These are phyloP conservation scores for Drosophila aff. DNA, from an alignment of 1,140 invertebrate species.

Conservation along the genomic window DNA sequence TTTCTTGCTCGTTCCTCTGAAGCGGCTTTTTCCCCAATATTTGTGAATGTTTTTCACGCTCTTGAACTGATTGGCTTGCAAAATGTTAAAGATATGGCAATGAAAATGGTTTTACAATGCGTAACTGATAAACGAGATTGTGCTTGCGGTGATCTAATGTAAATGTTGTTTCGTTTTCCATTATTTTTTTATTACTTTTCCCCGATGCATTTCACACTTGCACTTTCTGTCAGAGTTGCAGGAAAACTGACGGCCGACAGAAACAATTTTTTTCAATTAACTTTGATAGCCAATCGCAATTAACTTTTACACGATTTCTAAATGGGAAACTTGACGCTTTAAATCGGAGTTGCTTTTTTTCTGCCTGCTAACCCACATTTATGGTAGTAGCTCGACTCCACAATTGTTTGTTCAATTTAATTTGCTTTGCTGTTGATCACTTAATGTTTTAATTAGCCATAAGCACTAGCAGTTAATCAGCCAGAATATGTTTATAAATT, in stretches of 20 bases:
- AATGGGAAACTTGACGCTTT: conserved; percentile 52
- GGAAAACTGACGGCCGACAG: conserved; percentile 33
- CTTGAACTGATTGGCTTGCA: conserved; percentile 76
- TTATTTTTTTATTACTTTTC: conserved; percentile 12
- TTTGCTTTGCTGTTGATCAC: conserved; percentile 22
- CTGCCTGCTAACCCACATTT: conserved; percentile 61
- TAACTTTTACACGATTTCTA: conserved; percentile 78
- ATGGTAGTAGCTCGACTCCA: conserved; percentile 12
- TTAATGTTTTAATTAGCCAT: conserved; percentile 45
- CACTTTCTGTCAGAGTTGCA: conserved; percentile 51
- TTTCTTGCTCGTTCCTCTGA: conserved; percentile 32
- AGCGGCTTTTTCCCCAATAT: conserved; percentile 26
- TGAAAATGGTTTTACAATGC: conserved; percentile 59
- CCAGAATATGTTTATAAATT: conserved; percentile 2
- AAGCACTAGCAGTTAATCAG: conserved; percentile 18
- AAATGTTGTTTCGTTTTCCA: conserved; percentile 21
- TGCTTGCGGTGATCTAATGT: conserved; percentile 19
- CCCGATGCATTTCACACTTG: conserved; percentile 44
- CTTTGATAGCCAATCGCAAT: conserved; percentile 60
- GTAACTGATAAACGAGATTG: conserved; percentile 15
- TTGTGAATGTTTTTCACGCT: conserved; percentile 64
- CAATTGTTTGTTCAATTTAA: conserved; percentile 42
- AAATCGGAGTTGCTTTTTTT: conserved; percentile 14
- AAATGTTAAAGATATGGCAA: conserved; percentile 63
- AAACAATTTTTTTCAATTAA: conserved; percentile 72